Evolutionary conservation across 2,113 vertebrate species (phyloP), one percentile per base, ranked within the genome.

Genomic region (Eidolon helvum): DNA sequence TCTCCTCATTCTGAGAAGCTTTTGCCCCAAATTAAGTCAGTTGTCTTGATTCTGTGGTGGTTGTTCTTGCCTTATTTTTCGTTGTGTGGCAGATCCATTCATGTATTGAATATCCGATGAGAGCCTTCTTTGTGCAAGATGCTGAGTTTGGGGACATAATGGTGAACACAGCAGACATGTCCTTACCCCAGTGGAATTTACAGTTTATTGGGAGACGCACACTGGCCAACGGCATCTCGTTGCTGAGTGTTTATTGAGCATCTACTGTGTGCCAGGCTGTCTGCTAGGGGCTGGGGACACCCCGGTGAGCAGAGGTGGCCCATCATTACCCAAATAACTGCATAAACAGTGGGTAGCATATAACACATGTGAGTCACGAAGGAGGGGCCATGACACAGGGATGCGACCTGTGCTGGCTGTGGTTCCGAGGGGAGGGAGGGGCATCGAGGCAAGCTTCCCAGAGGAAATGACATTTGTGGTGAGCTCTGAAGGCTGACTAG

Each of bases 361-460:
- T 18, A 11, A 79, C 5, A 4, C 0, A 22, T 10, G 1, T n/a
- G 59, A 45, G 15, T 50, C 9, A 0, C 0, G 2, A 22, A 22
- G 74, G 40, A 33, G 65, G 12, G 22, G 45, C 16, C 30, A 8
- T 4, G 19, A 26, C 19, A 35, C 43, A 5, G 30, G 11, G 50
- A 4, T 28, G 10, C 6, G 74, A 33, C 45, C 68, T 35, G 4
- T 28, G 43, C 48, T 28, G 48, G 40, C n/a, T 14, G 0, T 10
- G 40, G 4, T 0, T 33, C 35, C 2, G 30, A 9, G 2, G 26
- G 53, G 24, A 22, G n/a, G 16, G 12, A 50, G 22, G 30, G 15
- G 5, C 14, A 16, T 69, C 33, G 21, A 21, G 65, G 55, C 75
- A 16, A 26, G 57, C 85, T 53, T 66, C 79, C 79, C 2, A 0